Conservation (phyloP, 2,113 vertebrate species). For the Elaphurus davidianus region DNA sequence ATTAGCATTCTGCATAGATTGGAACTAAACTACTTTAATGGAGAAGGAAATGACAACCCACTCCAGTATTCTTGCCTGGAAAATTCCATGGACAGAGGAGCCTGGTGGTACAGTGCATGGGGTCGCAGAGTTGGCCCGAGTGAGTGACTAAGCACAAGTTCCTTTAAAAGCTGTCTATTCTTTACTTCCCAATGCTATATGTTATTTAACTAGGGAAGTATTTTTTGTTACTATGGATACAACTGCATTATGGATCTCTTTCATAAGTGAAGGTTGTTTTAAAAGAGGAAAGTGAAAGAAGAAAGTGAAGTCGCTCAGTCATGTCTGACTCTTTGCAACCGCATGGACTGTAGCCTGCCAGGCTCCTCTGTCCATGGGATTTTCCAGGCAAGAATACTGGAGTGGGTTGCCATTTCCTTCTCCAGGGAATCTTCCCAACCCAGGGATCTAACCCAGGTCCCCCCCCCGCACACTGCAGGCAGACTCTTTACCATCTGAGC, state of each 20-base stretch:
- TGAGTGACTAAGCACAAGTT: background rate
- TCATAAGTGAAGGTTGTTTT: background rate
- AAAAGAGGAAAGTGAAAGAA: background rate
- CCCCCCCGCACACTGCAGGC: background rate
- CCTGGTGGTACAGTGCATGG: background rate
- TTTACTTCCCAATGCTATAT: background rate
- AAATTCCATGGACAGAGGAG: background rate
- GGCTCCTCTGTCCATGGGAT: background rate
- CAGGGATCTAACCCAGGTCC: background rate
- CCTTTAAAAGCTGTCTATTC: background rate
- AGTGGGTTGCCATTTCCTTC: background rate
- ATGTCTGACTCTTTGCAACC: background rate
- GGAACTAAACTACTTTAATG: background rate
- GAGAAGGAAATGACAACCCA: background rate
- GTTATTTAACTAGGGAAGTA: background rate
- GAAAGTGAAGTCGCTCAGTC: background rate
- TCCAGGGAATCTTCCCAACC: background rate
- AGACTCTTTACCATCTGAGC: background rate
- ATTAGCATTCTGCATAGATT: background rate
- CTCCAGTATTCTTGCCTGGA: background rate
- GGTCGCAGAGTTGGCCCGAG: background rate
- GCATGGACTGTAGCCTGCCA: background rate
- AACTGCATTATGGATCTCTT: slow-evolving; percentile 15
- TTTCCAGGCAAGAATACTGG: background rate
- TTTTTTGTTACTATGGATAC: background rate